Conservation (phyloP, 2,797 vertebrate species). For the Podarcis lilfordi region DNA sequence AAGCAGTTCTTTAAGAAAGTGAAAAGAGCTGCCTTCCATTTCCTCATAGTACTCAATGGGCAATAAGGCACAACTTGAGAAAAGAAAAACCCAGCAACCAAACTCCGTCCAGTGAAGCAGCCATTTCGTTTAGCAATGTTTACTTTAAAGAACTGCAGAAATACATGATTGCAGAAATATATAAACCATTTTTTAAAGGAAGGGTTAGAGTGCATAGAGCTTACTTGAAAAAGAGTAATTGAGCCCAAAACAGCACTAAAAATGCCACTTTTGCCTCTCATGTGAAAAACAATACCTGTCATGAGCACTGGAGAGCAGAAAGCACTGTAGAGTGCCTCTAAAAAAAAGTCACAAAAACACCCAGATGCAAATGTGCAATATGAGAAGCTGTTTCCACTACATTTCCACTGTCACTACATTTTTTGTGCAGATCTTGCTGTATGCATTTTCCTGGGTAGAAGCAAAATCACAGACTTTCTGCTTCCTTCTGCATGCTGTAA, state of each 20-base stretch:
- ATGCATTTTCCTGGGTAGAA: neutral
- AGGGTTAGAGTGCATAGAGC: slow-evolving; percentile 25
- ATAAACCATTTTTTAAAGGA: slow-evolving; percentile 39
- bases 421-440: neutral
- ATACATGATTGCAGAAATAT: slow-evolving; percentile 40
- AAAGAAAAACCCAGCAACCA: neutral
- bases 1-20: slow-evolving; percentile 49
- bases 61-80: slow-evolving; percentile 48
- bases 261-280: neutral
- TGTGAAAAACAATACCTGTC: neutral
- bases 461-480: neutral
- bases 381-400: neutral
- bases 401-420: neutral
- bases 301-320: neutral
- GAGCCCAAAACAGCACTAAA: neutral
- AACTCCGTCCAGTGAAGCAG: slow-evolving; percentile 50
- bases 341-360: neutral
- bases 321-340: neutral
- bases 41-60: slow-evolving; percentile 44
- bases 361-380: neutral
- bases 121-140: slow-evolving; percentile 42
- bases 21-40: slow-evolving; percentile 60
- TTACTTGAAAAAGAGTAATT: neutral
- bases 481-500: neutral
- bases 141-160: neutral